Percentiles rank a stretch among this genome's conserved stretches.
phyloP scores from a whole-genome alignment of 2,888 invertebrate genomes.

The Xanthia icteritia region DNA sequence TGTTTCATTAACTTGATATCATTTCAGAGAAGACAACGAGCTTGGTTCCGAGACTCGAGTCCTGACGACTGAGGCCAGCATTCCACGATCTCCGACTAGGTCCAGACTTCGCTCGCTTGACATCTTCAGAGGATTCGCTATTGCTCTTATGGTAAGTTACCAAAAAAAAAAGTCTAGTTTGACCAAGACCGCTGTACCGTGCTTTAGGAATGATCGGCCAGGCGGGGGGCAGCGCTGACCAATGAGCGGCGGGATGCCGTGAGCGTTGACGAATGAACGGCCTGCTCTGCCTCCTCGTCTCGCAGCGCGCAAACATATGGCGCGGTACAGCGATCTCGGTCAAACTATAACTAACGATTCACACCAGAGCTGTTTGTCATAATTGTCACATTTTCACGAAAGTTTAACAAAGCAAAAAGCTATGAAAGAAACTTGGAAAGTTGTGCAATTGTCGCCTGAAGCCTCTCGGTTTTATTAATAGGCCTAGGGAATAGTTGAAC shows the following conservation, averaged over 20 bases:
- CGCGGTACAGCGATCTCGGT: too few species aligned
- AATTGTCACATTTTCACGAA: background rate
- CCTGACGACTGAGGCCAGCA: slow-evolving; percentile 81
- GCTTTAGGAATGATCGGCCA: too few species aligned
- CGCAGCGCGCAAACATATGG: too few species aligned
- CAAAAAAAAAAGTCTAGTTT: too few species aligned
- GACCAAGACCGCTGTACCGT: too few species aligned
- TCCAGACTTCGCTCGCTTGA: slow-evolving; percentile 89
- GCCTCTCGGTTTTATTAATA: too few species aligned
- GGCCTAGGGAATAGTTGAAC: background rate
- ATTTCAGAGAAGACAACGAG: slow-evolving; percentile 86
- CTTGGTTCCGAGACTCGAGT: slow-evolving; percentile 86
- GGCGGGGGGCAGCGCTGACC: too few species aligned
- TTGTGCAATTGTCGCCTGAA: background rate
- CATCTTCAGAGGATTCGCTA: slow-evolving; percentile 91
- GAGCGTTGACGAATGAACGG: too few species aligned
- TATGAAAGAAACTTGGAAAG: background rate
- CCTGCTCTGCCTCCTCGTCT: too few species aligned
- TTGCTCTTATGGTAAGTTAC: slow-evolving; percentile 92
- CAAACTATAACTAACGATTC: background rate
- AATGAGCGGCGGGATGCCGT: too few species aligned
- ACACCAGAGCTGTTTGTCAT: background rate
- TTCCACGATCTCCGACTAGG: slow-evolving; percentile 82
- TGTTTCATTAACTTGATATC: background rate
- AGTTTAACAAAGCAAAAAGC: background rate